Evolutionary conservation across 2,113 vertebrate genomes (phyloP).

Genomic region (Caranx ignobilis): DNA sequence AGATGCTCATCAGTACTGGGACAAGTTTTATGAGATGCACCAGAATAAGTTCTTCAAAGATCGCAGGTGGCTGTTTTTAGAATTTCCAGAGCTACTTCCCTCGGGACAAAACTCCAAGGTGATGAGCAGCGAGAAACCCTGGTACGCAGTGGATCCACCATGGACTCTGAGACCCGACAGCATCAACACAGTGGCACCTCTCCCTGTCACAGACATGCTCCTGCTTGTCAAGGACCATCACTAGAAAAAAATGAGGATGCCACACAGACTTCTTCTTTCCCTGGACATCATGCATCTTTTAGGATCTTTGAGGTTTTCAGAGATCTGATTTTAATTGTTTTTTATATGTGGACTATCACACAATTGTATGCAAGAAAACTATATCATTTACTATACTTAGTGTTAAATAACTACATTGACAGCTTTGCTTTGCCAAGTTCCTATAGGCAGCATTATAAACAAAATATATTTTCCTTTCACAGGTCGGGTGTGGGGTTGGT

Average conservation of each 20-base stretch:
- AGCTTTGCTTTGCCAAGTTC: background rate
- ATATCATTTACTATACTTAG: background rate
- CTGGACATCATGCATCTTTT: slow-evolving; percentile 87
- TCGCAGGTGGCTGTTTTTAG: slow-evolving; percentile 93
- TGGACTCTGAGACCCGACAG: slow-evolving; percentile 16
- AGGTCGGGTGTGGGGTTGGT: slow-evolving; percentile 95
- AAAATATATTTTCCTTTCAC: slow-evolving; percentile 58
- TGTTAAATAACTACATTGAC: slow-evolving; percentile 4
- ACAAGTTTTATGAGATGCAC: slow-evolving; percentile 91
- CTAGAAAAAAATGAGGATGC: slow-evolving; percentile 24
- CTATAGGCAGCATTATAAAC: background rate
- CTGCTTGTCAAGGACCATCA: background rate
- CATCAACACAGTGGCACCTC: slow-evolving; percentile 17
- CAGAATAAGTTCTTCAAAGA: slow-evolving; percentile 95
- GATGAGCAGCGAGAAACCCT: background rate
- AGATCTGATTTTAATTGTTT: slow-evolving; percentile 8
- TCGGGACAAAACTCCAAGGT: slow-evolving; percentile 17
- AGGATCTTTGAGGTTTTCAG: slow-evolving; percentile 91
- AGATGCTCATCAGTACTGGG: slow-evolving; percentile 91
- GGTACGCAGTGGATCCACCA: slow-evolving; percentile 3
- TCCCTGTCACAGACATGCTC: slow-evolving; percentile 13
- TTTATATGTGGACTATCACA: slow-evolving; percentile 1
- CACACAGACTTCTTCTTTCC: slow-evolving; percentile 75
- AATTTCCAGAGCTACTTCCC: slow-evolving; percentile 93
- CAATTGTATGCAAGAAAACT: background rate